A percentile compares a stretch with the other conserved stretches of the same genome.
Evolutionary conservation across 2,888 invertebrate genomes (phyloP).

Genomic region (Melanophora roralis): DNA sequence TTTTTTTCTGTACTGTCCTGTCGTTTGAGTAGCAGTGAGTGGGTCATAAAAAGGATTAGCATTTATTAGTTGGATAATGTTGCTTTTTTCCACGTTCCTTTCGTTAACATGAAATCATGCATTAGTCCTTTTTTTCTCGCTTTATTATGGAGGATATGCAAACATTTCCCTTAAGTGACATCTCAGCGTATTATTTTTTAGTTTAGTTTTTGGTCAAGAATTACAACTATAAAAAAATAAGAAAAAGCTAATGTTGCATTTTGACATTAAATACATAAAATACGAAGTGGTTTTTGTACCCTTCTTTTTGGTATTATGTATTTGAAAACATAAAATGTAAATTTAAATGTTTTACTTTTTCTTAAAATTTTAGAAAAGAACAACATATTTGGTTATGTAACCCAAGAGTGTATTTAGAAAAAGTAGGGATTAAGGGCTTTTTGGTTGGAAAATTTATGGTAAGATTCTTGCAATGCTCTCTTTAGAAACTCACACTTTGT

Average conservation of each 20-base stretch:
- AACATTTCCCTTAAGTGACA: slow-evolving; percentile 58
- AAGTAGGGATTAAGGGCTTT: too few relatives aligned
- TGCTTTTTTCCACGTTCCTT: background rate
- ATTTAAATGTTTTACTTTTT: too few relatives aligned
- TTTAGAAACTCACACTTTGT: too few relatives aligned
- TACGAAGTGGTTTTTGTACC: background rate
- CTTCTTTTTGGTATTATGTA: background rate
- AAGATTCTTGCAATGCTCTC: too few relatives aligned
- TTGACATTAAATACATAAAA: background rate
- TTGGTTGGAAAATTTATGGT: too few relatives aligned
- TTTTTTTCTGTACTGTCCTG: background rate
- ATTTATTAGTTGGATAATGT: slow-evolving; percentile 40
- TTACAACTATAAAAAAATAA: slow-evolving; percentile 23
- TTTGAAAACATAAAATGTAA: too few relatives aligned
- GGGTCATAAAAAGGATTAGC: slow-evolving; percentile 57
- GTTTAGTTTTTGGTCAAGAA: background rate
- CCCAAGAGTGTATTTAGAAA: too few relatives aligned
- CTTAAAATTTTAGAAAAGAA: too few relatives aligned
- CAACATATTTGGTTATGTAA: too few relatives aligned
- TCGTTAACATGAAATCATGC: slow-evolving; percentile 1
- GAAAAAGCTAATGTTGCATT: background rate
- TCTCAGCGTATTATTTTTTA: slow-evolving; percentile 5
- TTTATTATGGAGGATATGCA: slow-evolving; percentile 49
- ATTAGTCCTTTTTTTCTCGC: background rate
- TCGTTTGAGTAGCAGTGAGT: slow-evolving; percentile 34